Evolutionary conservation across 2,113 vertebrate genomes (phyloP), one percentile per base, ranked within the genome.

Genomic region (Channa maculata): DNA sequence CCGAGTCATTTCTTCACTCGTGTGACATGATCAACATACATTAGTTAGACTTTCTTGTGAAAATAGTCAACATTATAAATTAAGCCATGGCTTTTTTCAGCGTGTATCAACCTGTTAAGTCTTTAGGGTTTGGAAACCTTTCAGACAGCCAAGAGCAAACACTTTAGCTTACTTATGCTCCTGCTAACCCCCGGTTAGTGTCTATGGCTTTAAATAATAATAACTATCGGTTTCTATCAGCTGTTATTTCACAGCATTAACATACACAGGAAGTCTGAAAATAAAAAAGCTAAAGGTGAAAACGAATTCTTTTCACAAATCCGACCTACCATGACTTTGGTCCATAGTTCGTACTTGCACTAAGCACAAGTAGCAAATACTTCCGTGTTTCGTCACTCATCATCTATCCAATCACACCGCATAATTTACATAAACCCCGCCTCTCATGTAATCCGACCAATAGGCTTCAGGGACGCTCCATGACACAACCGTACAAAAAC

Each of bases 331-430:
- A 60, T 73, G 82, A 33, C 44, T 88, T 44, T 80, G 67, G 1
- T 91, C 92, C 93, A 94, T 94, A 12, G 63, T 85, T 41, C 4
- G 4, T 7, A 63, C 37, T 33, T 6, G 53, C 72, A 36, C 24
- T 13, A 37, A 11, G 3, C 1, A 9, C 9, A 3, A 0, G 3
- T 8, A 3, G 3, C 4, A 43, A 9, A 0, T 15, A 72, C 81
- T 89, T 88, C 88, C 90, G 84, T 4, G 0, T 3, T 8, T 38
- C 54, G 72, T 75, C 69, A 79, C 0, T 5, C 1, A 12, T 5
- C 11, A 12, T 0, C 3, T 58, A n/a, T 33, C 80, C 73, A 89
- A 88, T 87, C 61, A 71, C 3, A 67, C 1, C n/a, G 6, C 14
- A 24, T 0, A 1, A 5, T 1, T 8, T 11, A 5, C 0, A 0